A percentile compares a stretch with the other conserved stretches of the same genome.
These are phyloP conservation scores for Rhagium mordax DNA, from an alignment of 2,888 invertebrate species.

Conservation along the genomic window DNA sequence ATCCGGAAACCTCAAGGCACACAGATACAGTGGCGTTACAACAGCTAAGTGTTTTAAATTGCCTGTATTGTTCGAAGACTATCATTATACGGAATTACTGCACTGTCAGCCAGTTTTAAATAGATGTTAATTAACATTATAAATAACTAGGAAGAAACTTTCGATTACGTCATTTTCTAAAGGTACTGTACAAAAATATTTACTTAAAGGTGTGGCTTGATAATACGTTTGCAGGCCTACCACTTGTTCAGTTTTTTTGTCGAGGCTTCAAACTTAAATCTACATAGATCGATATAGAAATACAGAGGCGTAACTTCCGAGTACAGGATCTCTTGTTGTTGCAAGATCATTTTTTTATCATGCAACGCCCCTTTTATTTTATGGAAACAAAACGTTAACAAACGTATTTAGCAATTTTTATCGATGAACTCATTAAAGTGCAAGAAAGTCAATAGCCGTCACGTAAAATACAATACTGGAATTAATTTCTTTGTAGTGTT, in stretches of 20 bases:
- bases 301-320: not conserved
- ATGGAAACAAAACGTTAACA: too few relatives aligned
- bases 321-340: not conserved
- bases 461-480: too few relatives aligned
- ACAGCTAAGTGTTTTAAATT: not conserved
- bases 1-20: slow-evolving; percentile 30
- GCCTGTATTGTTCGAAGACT: slow-evolving; percentile 1
- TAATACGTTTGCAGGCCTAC: slow-evolving; percentile 13
- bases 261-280: slow-evolving; percentile 12
- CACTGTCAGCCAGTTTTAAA: not conserved
- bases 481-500: too few relatives aligned
- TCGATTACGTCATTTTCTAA: slow-evolving; percentile 14
- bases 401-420: too few relatives aligned
- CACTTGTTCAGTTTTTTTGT: slow-evolving; percentile 2
- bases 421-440: too few relatives aligned
- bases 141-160: slow-evolving; percentile 19
- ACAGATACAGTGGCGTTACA: slow-evolving; percentile 23
- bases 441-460: too few relatives aligned
- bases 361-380: too few relatives aligned
- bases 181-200: slow-evolving; percentile 16
- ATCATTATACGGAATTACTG: slow-evolving; percentile 2
- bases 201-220: slow-evolving; percentile 18
- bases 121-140: slow-evolving; percentile 16
- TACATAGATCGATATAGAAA: not conserved
- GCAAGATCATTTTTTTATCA: too few relatives aligned